Percentiles rank a stretch among this genome's conserved stretches.
Evolutionary conservation across 2,113 vertebrate genomes (phyloP).

Genomic region (Chaetops frenatus): DNA sequence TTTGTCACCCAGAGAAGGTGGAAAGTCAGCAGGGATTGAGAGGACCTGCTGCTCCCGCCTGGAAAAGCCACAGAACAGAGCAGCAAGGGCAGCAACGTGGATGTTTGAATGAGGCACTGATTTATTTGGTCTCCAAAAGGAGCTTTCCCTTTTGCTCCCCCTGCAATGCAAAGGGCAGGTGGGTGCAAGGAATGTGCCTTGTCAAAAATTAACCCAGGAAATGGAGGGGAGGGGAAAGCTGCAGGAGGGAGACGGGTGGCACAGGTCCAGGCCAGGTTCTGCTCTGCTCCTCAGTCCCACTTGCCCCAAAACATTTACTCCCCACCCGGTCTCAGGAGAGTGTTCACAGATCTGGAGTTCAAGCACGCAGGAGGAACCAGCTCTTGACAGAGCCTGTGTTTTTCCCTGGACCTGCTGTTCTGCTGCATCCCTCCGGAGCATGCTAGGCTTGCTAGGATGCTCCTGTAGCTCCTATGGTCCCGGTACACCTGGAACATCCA

Average conservation of each 20-base stretch:
- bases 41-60: accelerated
- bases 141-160: background rate
- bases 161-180: background rate
- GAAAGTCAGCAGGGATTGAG: background rate
- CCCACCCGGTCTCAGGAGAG: background rate
- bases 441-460: accelerated
- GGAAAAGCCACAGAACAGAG: background rate
- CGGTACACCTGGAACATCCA: background rate
- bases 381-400: background rate
- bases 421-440: accelerated
- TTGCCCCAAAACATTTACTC: background rate
- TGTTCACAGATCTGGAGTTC: background rate
- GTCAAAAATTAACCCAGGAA: conserved; percentile 39
- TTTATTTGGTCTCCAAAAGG: background rate
- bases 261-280: background rate
- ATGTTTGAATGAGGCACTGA: background rate
- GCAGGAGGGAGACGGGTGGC: background rate
- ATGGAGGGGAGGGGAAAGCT: background rate
- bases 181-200: background rate
- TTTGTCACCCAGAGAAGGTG: background rate
- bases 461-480: background rate
- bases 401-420: background rate
- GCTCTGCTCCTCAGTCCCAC: background rate
- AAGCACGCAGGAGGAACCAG: accelerated
- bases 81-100: accelerated